Evolutionary conservation across 2,113 vertebrate genomes (phyloP).

Genomic region (Oryzias celebensis): DNA sequence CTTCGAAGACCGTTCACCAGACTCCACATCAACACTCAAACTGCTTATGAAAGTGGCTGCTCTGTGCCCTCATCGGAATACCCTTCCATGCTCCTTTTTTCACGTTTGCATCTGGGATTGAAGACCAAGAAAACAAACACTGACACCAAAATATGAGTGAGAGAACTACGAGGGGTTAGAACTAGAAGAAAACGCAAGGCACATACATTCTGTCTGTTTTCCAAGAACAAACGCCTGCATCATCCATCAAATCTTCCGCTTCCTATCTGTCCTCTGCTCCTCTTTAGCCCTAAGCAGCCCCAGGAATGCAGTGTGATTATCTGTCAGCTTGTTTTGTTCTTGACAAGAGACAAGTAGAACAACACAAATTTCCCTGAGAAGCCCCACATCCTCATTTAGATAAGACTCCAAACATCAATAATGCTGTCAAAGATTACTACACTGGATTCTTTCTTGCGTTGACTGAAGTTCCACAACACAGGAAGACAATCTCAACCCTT

Average conservation of each 20-base stretch:
- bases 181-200: slow-evolving; percentile 13
- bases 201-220: slow-evolving; percentile 32
- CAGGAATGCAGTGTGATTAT: slow-evolving; percentile 31
- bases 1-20: slow-evolving; percentile 56
- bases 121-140: slow-evolving; percentile 11
- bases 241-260: slow-evolving; percentile 41
- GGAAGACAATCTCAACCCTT: slow-evolving; percentile 35
- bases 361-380: slow-evolving; percentile 14
- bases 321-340: slow-evolving; percentile 36
- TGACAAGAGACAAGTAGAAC: slow-evolving; percentile 23
- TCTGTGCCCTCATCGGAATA: slow-evolving; percentile 57
- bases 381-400: slow-evolving; percentile 20
- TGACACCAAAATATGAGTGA: slow-evolving; percentile 17
- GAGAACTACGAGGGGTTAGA: slow-evolving; percentile 7
- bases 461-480: slow-evolving; percentile 18
- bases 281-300: slow-evolving; percentile 32
- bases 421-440: slow-evolving; percentile 19
- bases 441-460: slow-evolving; percentile 16
- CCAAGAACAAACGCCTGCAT: slow-evolving; percentile 34
- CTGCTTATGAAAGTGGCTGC: slow-evolving; percentile 45
- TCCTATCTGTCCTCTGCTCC: slow-evolving; percentile 28
- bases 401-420: slow-evolving; percentile 30
- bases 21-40: slow-evolving; percentile 50
- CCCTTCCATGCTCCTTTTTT: slow-evolving; percentile 53
- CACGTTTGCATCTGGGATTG: slow-evolving; percentile 36